Percentiles rank a stretch among this genome's conserved stretches.
Conservation (phyloP, 2,113 vertebrate species). For the Cyanoderma ruficeps region DNA sequence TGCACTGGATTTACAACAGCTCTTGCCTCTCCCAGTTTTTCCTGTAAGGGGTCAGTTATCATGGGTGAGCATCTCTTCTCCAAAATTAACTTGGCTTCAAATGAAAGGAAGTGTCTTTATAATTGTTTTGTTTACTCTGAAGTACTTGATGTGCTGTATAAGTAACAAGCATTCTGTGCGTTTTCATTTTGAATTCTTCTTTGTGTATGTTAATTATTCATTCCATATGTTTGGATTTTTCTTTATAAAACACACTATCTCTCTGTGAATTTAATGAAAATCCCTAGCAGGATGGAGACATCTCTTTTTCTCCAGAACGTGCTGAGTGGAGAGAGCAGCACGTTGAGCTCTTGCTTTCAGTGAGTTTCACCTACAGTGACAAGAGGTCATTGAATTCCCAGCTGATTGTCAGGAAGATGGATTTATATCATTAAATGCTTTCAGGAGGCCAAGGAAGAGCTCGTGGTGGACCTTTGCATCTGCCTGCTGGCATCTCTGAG, state of each 20-base stretch:
- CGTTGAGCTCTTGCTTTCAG: not conserved
- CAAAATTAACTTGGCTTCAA: slow-evolving; percentile 50
- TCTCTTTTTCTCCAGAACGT: not conserved
- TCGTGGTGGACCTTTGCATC: not conserved
- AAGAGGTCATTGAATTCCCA: not conserved
- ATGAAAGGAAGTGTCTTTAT: slow-evolving; percentile 31
- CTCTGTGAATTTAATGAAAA: not conserved
- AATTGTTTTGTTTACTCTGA: slow-evolving; percentile 53
- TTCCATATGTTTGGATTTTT: not conserved
- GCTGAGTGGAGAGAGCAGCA: not conserved
- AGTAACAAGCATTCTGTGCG: not conserved
- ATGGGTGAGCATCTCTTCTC: slow-evolving; percentile 33
- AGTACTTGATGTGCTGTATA: not conserved
- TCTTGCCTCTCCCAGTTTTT: slow-evolving; percentile 18
- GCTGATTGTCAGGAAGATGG: not conserved
- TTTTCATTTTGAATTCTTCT: not conserved
- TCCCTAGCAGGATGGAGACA: not conserved
- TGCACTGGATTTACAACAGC: not conserved
- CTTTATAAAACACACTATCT: not conserved
- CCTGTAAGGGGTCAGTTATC: slow-evolving; percentile 36
- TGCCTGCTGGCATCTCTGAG: not conserved
- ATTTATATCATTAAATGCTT: not conserved
- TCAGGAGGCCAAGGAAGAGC: not conserved
- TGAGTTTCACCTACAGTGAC: not conserved
- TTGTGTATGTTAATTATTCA: not conserved